Percentiles rank a stretch among this genome's conserved stretches.
phyloP scores from a whole-genome alignment of 1,140 invertebrate species.

The Pomphorhynchus laevis region DNA sequence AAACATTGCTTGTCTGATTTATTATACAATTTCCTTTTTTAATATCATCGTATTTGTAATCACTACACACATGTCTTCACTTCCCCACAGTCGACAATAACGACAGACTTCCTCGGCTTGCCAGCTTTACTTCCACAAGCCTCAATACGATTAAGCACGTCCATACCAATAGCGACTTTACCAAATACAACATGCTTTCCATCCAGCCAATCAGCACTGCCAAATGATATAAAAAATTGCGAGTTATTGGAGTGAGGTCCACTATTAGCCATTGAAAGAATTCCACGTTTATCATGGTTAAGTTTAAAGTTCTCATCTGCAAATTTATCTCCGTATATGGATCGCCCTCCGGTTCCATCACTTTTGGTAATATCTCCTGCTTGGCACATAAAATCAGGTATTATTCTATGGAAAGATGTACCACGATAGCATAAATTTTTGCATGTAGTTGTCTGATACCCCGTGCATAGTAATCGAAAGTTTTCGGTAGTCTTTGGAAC shows the following conservation, averaged over 20 bases:
- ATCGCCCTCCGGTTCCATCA: conserved; percentile 47
- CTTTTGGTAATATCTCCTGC: conserved; percentile 50
- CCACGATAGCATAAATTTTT: conserved; percentile 20
- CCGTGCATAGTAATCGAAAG: conserved; percentile 10
- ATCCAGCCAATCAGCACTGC: conserved; percentile 70
- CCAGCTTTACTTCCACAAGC: conserved; percentile 40
- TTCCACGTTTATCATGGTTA: conserved; percentile 46
- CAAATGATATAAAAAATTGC: conserved; percentile 90
- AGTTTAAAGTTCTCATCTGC: conserved; percentile 82
- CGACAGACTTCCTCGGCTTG: conserved; percentile 45
- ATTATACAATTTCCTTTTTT: no score
- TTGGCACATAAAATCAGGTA: conserved; percentile 71
- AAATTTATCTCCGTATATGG: conserved; percentile 60
- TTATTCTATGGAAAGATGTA: conserved; percentile 46
- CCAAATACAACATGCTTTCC: conserved; percentile 66
- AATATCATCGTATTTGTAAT: no score
- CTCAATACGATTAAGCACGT: conserved; percentile 39
- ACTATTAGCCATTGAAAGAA: conserved; percentile 74
- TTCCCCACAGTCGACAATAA: conserved; percentile 42
- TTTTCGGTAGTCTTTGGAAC: conserved; percentile 10
- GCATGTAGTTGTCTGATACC: conserved; percentile 14
- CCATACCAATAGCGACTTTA: conserved; percentile 31
- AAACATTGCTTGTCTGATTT: no score
- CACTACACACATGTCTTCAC: no score
- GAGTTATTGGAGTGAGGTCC: conserved; percentile 70